phyloP scores from a whole-genome alignment of 2,888 invertebrate genomes.

The Sphinx pinastri region DNA sequence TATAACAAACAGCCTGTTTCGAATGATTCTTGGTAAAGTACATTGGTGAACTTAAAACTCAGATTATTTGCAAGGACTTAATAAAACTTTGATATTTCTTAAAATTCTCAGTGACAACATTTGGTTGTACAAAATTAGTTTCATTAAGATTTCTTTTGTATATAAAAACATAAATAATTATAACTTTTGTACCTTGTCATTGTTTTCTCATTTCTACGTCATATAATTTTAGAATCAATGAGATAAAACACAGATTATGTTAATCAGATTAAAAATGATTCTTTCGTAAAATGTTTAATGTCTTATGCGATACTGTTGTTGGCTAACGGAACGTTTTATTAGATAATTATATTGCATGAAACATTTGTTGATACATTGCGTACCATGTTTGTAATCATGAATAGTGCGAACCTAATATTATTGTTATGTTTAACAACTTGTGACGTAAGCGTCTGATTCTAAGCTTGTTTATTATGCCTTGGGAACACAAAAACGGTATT shows the following conservation, averaged over 20 bases:
- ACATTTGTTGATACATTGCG: not conserved
- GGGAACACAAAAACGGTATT: not conserved
- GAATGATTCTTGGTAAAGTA: not conserved
- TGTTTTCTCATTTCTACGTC: too few species aligned
- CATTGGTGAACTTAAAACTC: not conserved
- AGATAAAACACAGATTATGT: too few species aligned
- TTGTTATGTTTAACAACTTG: slow-evolving; percentile 3
- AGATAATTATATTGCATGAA: not conserved
- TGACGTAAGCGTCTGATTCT: not conserved
- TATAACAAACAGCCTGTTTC: slow-evolving; percentile 10
- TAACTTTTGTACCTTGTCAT: too few species aligned
- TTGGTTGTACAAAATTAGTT: not conserved
- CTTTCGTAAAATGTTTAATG: too few species aligned
- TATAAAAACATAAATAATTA: too few species aligned
- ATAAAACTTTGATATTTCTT: not conserved
- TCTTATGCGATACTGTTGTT: not conserved
- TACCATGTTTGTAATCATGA: not conserved
- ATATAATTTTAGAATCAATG: too few species aligned
- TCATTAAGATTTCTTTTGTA: not conserved
- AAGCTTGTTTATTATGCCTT: not conserved
- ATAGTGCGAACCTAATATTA: not conserved
- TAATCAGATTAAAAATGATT: too few species aligned
- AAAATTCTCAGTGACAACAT: not conserved
- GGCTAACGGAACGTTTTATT: not conserved
- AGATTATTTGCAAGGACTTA: not conserved